Conservation (phyloP, 2,888 invertebrate genomes). For the Tenthredo mesomela region DNA sequence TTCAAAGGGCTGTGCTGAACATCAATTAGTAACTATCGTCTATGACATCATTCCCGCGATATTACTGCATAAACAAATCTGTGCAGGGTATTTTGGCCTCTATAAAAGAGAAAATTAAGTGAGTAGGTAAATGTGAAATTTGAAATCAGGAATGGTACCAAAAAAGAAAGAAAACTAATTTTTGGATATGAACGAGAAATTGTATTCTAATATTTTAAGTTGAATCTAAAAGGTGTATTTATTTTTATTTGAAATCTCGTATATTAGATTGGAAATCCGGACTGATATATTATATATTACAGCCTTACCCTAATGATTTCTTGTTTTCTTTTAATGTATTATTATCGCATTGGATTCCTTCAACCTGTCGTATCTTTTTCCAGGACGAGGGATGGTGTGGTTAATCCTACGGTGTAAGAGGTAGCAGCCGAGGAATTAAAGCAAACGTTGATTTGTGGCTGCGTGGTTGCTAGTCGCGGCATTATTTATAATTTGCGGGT, state of each 20-base stretch:
- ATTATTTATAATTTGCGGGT: constrained; percentile 73
- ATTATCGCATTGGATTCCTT: constrained; percentile 13
- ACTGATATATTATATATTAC: neutral
- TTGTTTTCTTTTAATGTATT: neutral
- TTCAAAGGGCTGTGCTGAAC: neutral
- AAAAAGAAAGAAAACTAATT: too few relatives aligned
- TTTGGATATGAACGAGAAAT: too few relatives aligned
- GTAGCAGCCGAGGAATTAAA: constrained; percentile 65
- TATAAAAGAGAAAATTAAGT: neutral
- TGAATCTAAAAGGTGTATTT: too few relatives aligned
- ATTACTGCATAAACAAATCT: neutral
- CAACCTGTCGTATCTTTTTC: constrained; percentile 13
- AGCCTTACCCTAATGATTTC: neutral
- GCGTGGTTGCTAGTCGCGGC: constrained; percentile 60
- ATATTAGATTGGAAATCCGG: neutral
- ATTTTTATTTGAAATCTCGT: neutral
- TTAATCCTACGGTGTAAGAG: constrained; percentile 47
- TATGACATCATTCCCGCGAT: neutral
- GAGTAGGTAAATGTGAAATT: neutral
- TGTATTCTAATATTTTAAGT: too few relatives aligned
- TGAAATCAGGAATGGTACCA: neutral
- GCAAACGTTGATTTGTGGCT: constrained; percentile 72
- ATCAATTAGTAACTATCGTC: neutral
- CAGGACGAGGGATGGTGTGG: constrained; percentile 39
- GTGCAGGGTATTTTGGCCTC: neutral